Evolutionary conservation across 2,113 vertebrate species (phyloP), one percentile per base, ranked within the genome.

Genomic region (Phrynosoma blainvillii): DNA sequence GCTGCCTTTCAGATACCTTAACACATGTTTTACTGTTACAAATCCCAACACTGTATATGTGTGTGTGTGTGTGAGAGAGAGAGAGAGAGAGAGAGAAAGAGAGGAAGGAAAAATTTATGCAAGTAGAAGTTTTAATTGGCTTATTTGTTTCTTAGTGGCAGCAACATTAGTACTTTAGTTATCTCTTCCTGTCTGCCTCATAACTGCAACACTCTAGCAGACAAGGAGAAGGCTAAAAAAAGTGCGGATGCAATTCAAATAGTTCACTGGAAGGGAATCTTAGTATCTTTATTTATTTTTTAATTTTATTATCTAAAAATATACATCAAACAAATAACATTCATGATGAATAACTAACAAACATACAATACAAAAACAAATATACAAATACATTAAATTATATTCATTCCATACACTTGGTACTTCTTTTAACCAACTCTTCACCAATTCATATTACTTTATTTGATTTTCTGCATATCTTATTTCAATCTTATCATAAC

Each of bases 141-240:
- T 94, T 94, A 89, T 92, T 92, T 91, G 76, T 90, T 94, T 92
- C 90, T 84, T 76, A 77, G 79, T 87, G 86, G 87, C 88, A 94
- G 90, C 89, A 90, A 88, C 90, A 88, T 95, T 92, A 85, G 80
- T 87, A 88, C 84, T 89, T 94, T 32, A 92, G 91, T 92, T 91
- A 91, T 93, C 88, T 91, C 85, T 91, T 89, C 52, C 86, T 90
- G 74, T 87, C 90, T 92, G 89, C 16, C 92, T 85, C 73, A 92
- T 81, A 90, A 88, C 78, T 93, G 86, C 88, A 89, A 89, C 82
- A 90, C 68, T 79, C 65, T 93, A 84, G 88, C 90, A 52, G 90
- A 87, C 88, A 85, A 82, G 85, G 86, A n/a, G 90, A 90, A 90
- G 84, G 84, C 88, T 89, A 86, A 90, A 89, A 86, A 86, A 88